These are phyloP conservation scores for Triplophysa siluroides DNA, from an alignment of 2,113 vertebrate genomes.

Conservation along the genomic window DNA sequence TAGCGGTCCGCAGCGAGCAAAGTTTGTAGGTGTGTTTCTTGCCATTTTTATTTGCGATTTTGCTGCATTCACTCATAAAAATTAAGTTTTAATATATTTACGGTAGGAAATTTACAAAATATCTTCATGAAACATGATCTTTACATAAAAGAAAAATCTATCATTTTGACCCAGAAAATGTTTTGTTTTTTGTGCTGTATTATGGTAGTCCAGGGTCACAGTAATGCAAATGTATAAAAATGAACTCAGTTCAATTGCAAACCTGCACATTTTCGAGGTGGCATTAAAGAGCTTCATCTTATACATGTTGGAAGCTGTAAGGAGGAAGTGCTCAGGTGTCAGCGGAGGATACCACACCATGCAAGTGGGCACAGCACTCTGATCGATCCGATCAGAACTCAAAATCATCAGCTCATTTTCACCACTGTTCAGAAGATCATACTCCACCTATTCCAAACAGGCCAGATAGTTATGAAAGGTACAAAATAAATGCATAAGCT, in stretches of 20 bases:
- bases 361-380: constrained; percentile 78
- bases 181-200: too few relatives aligned
- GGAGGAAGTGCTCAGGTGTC: constrained; percentile 82
- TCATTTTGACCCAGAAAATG: too few relatives aligned
- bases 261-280: constrained; percentile 92
- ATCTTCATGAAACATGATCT: too few relatives aligned
- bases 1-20: too few relatives aligned
- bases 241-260: not conserved
- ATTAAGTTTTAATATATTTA: too few relatives aligned
- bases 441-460: constrained; percentile 82
- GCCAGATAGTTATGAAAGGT: constrained; percentile 5
- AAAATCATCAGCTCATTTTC: constrained; percentile 74
- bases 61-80: too few relatives aligned
- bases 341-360: constrained; percentile 90
- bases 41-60: too few relatives aligned
- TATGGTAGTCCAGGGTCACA: not conserved
- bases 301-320: constrained; percentile 81
- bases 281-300: constrained; percentile 92
- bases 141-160: too few relatives aligned
- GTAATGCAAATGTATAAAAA: not conserved
- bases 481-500: not conserved
- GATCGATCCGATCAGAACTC: constrained; percentile 78
- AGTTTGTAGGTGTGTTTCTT: too few relatives aligned
- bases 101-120: too few relatives aligned
- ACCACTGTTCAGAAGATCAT: constrained; percentile 78